phyloP scores from a whole-genome alignment of 2,888 invertebrate species.

The Torymus texanus region DNA sequence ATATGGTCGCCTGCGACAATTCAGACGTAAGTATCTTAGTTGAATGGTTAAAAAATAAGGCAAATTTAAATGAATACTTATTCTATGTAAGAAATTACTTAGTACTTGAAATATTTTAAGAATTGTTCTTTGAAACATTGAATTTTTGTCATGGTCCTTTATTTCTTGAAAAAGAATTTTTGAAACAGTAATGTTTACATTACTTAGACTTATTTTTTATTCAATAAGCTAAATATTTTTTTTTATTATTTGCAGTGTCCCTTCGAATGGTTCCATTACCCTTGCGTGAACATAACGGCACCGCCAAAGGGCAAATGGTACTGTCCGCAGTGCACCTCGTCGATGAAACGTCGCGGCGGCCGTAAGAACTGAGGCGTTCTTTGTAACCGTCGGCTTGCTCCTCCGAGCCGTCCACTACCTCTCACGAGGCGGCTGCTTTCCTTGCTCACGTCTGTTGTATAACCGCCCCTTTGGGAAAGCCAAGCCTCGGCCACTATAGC shows the following conservation, averaged over 20 bases:
- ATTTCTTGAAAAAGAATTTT: too few relatives aligned
- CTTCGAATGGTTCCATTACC: constrained; percentile 99
- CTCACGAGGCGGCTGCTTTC: constrained; percentile 58
- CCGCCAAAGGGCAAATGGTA: constrained; percentile 99
- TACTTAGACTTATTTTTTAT: not conserved
- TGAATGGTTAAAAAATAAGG: too few relatives aligned
- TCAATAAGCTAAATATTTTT: constrained; percentile 44
- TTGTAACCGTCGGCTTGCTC: not conserved
- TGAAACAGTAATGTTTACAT: too few relatives aligned
- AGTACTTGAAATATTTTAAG: too few relatives aligned
- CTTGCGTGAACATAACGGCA: constrained; percentile 96
- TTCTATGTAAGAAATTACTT: too few relatives aligned
- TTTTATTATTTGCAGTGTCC: constrained; percentile 84
- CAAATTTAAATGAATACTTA: too few relatives aligned
- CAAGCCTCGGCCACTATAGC: too few relatives aligned
- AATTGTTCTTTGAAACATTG: too few relatives aligned
- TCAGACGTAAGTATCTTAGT: constrained; percentile 84
- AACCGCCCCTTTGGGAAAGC: too few relatives aligned
- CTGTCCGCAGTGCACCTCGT: constrained; percentile 94
- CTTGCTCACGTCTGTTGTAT: too few relatives aligned
- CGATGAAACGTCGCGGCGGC: constrained; percentile 89
- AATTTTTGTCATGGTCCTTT: too few relatives aligned
- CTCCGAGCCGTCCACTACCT: constrained; percentile 64
- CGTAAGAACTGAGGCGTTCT: constrained; percentile 81
- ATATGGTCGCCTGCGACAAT: constrained; percentile 99